phyloP scores from a whole-genome alignment of 2,113 vertebrate species.

The Cyprinodon tularosa region DNA sequence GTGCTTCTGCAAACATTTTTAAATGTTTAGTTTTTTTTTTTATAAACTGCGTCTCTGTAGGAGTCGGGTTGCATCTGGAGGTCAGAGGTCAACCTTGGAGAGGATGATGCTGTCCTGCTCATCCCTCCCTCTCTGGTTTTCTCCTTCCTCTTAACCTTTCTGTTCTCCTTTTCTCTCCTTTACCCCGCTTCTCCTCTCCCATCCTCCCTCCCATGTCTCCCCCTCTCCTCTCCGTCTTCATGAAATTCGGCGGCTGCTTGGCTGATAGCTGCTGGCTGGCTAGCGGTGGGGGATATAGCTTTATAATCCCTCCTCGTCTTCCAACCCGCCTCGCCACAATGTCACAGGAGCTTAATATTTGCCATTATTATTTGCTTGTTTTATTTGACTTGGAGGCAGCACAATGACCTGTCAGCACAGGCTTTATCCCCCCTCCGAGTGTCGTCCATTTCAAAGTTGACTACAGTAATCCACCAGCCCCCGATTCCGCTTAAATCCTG shows the following conservation, averaged over 20 bases:
- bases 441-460: conserved; percentile 81
- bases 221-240: conserved; percentile 48
- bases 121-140: conserved; percentile 2
- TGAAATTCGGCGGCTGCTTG: conserved; percentile 51
- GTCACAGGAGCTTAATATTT: conserved; percentile 85
- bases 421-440: conserved; percentile 79
- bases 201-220: conserved; percentile 10
- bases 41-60: conserved; percentile 28
- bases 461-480: conserved; percentile 80
- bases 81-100: conserved; percentile 59
- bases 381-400: conserved; percentile 81
- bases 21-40: not conserved
- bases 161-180: conserved; percentile 24
- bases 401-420: conserved; percentile 79
- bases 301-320: conserved; percentile 79
- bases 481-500: conserved; percentile 81
- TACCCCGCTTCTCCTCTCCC: conserved; percentile 21
- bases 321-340: conserved; percentile 74
- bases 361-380: conserved; percentile 85
- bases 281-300: conserved; percentile 68
- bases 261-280: conserved; percentile 63
- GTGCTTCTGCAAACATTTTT: too few species aligned
- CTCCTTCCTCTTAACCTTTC: conserved; percentile 24
- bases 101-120: conserved; percentile 35
- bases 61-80: conserved; percentile 47